Evolutionary conservation across 2,797 vertebrate species (phyloP), one percentile per base, ranked within the genome.

Genomic region (Epinephelus coioides): DNA sequence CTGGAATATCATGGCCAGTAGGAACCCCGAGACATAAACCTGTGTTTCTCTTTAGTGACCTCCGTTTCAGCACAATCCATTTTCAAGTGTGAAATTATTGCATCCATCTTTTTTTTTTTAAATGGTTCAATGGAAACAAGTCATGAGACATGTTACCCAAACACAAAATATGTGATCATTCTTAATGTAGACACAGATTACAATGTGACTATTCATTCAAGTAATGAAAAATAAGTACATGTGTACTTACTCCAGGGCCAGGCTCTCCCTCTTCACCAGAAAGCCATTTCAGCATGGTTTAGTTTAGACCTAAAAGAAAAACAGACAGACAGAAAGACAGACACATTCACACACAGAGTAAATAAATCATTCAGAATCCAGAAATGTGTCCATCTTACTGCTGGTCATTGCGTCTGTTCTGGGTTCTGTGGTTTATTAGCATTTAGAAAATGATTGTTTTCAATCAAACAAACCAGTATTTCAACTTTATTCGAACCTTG

Each of bases 241-340:
- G 9, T 34, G 27, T 84, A 97, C 97, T 97, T 89, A 98, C 97
- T 54, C 50, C 88, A 51, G 93, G 86, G 76, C 94, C 90, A 38
- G 95, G 86, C 84, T 91, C 91, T 44, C 95, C 95, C 87, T 96
- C 96, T n/a, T 97, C 96, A 55, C 93, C 93, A 5, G 95, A 95
- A 76, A 96, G 94, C 97, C 97, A 98, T 90, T 96, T 97, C 94
- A 97, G 95, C 97, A 98, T 98, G 95, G 82, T 93, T 86, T 67
- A 56, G 12, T 49, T 81, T 17, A 72, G n/a, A 67, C 81, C 90
- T 92, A 34, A 54, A 76, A 10, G 40, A 43, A 43, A 43, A 10
- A 43, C 9, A 43, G 40, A 43, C 9, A 43, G 40, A 43, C 30
- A 10, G 40, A 40, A 40, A 40, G 40, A 40, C 9, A 43, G 40